Percentiles rank a stretch among this genome's conserved stretches.
These are phyloP conservation scores for Drosophila equinoxialis DNA, from an alignment of 1,140 invertebrate genomes.

Conservation along the genomic window DNA sequence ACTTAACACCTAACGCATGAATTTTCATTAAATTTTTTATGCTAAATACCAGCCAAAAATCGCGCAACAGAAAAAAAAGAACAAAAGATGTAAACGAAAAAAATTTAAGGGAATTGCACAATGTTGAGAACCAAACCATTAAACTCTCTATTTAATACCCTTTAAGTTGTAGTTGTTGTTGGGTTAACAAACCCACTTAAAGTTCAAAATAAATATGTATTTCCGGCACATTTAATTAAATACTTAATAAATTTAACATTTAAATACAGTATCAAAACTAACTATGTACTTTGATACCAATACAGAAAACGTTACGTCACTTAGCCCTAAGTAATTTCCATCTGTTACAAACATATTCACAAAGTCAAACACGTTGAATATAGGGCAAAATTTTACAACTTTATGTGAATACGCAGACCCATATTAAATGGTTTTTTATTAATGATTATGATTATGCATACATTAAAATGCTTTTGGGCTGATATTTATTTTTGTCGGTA, in stretches of 20 bases:
- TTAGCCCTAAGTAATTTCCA: too few relatives aligned
- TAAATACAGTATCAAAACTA: too few relatives aligned
- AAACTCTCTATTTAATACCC: not conserved
- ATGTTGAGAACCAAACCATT: not conserved
- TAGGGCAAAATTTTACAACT: slow-evolving; percentile 14
- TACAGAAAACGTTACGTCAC: too few relatives aligned
- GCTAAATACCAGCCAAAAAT: slow-evolving; percentile 38
- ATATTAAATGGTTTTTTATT: slow-evolving; percentile 74
- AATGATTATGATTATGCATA: slow-evolving; percentile 74
- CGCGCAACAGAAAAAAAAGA: slow-evolving; percentile 4
- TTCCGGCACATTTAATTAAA: too few relatives aligned
- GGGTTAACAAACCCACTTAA: too few relatives aligned
- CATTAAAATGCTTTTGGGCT: slow-evolving; percentile 41
- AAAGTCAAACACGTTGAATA: slow-evolving; percentile 18
- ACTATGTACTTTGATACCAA: too few relatives aligned
- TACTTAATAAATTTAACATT: too few relatives aligned
- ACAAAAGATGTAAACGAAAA: not conserved
- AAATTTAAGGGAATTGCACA: not conserved
- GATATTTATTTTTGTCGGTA: slow-evolving; percentile 5
- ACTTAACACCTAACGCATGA: slow-evolving; percentile 56
- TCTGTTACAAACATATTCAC: slow-evolving; percentile 6
- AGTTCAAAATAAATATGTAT: too few relatives aligned
- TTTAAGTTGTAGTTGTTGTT: too few relatives aligned
- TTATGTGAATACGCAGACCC: slow-evolving; percentile 24
- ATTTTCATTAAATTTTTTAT: slow-evolving; percentile 43